Evolutionary conservation across 2,888 invertebrate genomes (phyloP), one percentile per base, ranked within the genome.

Genomic region (Xestia ashworthii): DNA sequence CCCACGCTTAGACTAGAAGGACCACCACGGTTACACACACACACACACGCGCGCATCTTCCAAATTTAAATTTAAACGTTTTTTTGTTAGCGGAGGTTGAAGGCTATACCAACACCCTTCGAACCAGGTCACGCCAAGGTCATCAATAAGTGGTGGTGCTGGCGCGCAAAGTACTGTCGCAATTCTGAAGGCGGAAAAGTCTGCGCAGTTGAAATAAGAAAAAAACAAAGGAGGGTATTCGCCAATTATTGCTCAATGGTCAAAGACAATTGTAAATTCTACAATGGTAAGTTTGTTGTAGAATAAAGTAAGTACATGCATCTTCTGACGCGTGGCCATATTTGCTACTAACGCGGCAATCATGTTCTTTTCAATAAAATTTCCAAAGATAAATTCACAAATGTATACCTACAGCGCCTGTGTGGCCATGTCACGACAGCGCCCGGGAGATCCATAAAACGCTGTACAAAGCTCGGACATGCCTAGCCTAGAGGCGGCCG

Each of bases 121-220:
- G 76, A 73, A 48, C 38, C 5, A 1, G 91, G 87, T 16, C 81
- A 86, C 8, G 74, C 82, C n/a, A 76, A 86, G 25, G 83, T 92
- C 1, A 87, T 93, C 41, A 90, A 91, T 25, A 41, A 93, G 5
- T 93, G 93, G 71, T 95, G 95, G 95, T 95, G 95, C 74, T 95
- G 95, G 95, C 84, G 92, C 3, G 83, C 89, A 0, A 90, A 86
- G 71, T 87, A 91, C 74, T 95, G 95, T 74, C 87, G 64, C 3
- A 72, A 83, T 3, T 73, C 74, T 0, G 66, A 75, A 11, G 71
- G 70, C 0, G 76, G 48, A 0, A 66, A 66, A 44, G 87, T 93
- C 22, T 95, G 95, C 72, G 93, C 89, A 0, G 89, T 90, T 50
- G 94, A 95, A 50, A 76, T 85, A 0, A 88, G 90, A 3, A 72